Percentiles rank a stretch among this genome's conserved stretches.
phyloP scores from a whole-genome alignment of 2,797 vertebrate genomes.

The Caiman crocodilus region DNA sequence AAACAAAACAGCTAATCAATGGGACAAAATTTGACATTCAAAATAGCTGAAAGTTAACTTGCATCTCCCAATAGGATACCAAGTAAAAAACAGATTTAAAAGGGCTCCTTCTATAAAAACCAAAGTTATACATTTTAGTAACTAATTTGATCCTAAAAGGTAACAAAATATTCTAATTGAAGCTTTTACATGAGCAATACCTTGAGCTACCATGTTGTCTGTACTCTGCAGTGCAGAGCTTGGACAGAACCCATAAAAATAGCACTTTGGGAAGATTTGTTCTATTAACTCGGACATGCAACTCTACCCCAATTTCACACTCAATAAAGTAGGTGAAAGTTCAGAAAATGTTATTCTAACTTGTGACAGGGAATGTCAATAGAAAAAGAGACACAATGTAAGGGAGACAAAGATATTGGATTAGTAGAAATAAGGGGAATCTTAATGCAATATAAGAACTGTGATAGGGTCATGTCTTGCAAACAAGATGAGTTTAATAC shows the following conservation, averaged over 20 bases:
- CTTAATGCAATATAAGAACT: not conserved
- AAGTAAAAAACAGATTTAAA: not conserved
- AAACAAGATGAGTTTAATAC: not conserved
- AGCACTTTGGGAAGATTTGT: not conserved
- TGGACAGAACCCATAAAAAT: not conserved
- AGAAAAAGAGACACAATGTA: not conserved
- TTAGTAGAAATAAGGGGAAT: not conserved
- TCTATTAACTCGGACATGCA: not conserved
- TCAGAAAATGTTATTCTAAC: not conserved
- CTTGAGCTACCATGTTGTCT: not conserved
- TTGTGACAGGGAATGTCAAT: not conserved
- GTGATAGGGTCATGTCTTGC: not conserved
- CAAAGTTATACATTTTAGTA: not conserved
- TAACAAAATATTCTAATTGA: not conserved
- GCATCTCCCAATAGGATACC: accelerated
- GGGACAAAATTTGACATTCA: slow-evolving; percentile 31
- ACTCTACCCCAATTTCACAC: not conserved
- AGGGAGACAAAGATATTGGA: not conserved
- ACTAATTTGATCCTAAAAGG: not conserved
- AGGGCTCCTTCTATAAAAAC: not conserved
- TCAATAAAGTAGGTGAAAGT: not conserved
- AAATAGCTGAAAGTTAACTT: not conserved
- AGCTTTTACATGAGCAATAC: not conserved
- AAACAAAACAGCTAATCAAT: slow-evolving; percentile 72
- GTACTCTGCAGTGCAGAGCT: not conserved